Base-by-base conservation (phyloP, 1,140 invertebrate genomes). In the Tetraneura akinire region DNA sequence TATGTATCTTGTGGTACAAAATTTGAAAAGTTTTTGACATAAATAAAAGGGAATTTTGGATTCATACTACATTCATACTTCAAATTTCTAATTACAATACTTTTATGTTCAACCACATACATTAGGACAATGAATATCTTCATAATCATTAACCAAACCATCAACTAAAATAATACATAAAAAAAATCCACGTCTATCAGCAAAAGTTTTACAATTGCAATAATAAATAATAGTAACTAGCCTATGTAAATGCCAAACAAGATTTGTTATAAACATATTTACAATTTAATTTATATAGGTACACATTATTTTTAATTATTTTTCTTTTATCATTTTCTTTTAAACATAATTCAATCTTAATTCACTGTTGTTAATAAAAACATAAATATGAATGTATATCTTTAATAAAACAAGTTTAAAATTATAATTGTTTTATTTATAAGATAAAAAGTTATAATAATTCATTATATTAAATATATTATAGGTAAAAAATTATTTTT, bases 61-160 rank as follows among this genome's bases (percentile, higher is more conserved):
- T 88, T 87, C 80, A 88, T 86, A 11, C 89, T 89, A 80, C 89
- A 90, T 83, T 90, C 88, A 84, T 87, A 86, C 23, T 86, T 85
- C 23, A 88, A 83, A 73, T 83, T 81, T 8, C 86, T 85, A 73
- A 85, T 86, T 82, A 89, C 85, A 82, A 88, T 88, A 29, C 87
- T 84, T 18, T 87, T 84, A 2, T 78, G 53, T 47, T 81, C 81
- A 68, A 23, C 81, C 80, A 37, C 82, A 82, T 21, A 11, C 57
- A 18, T 81, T 81, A 0, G 71, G 81, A 18, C 81, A 78, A 13
- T 49, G 60, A 32, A 80, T 80, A 11, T 64, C 60, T 47, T 66
- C 45, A 5, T 51, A 37, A 1, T 29, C 11, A 0, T 74, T 32
- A 14, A 42, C 29, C 10, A 11, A 74, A 55, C 6, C 26, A 55